These are phyloP conservation scores for Fulmarus glacialis DNA, from an alignment of 2,113 vertebrate species.

Conservation along the genomic window DNA sequence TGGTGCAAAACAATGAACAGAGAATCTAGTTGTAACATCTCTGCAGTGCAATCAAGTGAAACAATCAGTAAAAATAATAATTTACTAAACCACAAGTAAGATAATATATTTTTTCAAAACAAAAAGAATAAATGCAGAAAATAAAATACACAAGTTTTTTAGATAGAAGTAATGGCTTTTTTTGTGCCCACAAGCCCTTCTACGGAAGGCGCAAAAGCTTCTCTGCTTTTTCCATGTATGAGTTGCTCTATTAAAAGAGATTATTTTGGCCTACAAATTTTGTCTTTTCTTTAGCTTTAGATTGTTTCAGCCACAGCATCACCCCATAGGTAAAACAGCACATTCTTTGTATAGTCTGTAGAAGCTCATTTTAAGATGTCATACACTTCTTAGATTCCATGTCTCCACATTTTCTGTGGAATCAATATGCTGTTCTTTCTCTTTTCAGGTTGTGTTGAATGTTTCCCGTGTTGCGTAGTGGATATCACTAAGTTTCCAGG, in stretches of 20 bases:
- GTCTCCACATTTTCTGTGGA: background rate
- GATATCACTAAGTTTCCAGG: slow-evolving; percentile 74
- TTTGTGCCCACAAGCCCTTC: background rate
- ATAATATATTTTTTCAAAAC: background rate
- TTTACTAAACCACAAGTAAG: background rate
- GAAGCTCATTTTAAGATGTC: background rate
- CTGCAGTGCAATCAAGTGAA: background rate
- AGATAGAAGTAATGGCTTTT: background rate
- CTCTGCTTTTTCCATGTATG: background rate
- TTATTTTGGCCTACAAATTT: background rate
- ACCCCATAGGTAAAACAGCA: background rate
- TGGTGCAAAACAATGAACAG: background rate
- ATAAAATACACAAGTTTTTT: background rate
- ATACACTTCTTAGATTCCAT: background rate
- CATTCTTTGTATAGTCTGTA: background rate
- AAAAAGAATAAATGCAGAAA: background rate
- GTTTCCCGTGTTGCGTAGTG: slow-evolving; percentile 73
- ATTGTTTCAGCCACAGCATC: background rate
- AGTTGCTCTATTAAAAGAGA: background rate
- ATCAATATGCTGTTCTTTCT: background rate
- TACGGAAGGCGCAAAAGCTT: background rate
- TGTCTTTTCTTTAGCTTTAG: background rate
- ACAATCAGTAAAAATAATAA: background rate
- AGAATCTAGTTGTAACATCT: background rate
- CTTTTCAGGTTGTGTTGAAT: slow-evolving; percentile 76